Evolutionary conservation across 2,113 vertebrate genomes (phyloP).

Genomic region (Pygathrix nemaeus): DNA sequence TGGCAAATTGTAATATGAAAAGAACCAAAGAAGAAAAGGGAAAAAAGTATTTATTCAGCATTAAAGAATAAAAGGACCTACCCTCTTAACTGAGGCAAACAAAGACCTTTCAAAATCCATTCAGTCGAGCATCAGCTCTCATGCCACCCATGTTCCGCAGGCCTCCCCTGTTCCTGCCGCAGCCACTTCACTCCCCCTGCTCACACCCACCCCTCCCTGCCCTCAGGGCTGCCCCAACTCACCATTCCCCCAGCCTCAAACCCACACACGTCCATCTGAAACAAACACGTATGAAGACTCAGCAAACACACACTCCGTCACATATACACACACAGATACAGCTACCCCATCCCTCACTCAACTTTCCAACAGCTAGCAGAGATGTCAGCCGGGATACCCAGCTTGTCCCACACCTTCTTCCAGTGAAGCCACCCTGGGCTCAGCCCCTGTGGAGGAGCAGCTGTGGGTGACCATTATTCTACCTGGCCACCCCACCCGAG

Average conservation of each 20-base stretch:
- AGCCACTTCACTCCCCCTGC: neutral
- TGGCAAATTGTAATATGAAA: constrained; percentile 14
- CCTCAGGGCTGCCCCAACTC: neutral
- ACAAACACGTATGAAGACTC: neutral
- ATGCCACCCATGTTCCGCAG: neutral
- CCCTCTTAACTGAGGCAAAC: constrained; percentile 22
- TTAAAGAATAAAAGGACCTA: neutral
- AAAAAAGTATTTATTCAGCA: neutral
- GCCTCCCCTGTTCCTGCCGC: neutral
- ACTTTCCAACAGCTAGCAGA: neutral
- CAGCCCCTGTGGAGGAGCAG: neutral
- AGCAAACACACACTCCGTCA: neutral
- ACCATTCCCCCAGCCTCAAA: neutral
- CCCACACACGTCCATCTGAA: neutral
- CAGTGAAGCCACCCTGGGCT: neutral
- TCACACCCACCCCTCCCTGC: neutral
- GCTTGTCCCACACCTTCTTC: neutral
- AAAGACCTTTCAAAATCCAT: neutral
- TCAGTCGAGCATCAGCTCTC: neutral
- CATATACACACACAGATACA: neutral
- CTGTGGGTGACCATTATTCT: neutral
- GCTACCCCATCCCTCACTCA: neutral
- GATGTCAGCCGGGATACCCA: neutral
- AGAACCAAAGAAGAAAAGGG: constrained; percentile 7
- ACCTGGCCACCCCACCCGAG: neutral